Conservation (phyloP, 2,888 invertebrate genomes). For the Pegoplata infirma region DNA sequence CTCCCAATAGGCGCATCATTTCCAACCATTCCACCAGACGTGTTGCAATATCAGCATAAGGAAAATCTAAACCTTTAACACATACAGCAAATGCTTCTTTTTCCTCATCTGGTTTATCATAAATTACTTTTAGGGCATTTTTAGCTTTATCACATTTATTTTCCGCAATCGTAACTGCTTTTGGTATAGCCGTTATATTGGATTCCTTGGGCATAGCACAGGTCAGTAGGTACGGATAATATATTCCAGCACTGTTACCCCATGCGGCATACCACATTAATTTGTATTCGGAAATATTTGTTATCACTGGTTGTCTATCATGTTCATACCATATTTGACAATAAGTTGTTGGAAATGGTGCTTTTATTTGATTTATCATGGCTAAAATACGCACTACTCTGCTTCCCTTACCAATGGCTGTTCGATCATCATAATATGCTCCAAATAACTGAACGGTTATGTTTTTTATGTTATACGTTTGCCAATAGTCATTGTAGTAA, state of each 20-base stretch:
- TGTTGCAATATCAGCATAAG: conserved; percentile 88
- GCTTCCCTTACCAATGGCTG: neutral
- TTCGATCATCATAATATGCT: conserved; percentile 89
- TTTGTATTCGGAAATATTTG: conserved; percentile 90
- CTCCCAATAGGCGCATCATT: conserved; percentile 22
- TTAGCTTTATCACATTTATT: conserved; percentile 88
- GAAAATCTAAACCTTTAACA: conserved; percentile 93
- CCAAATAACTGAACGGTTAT: conserved; percentile 92
- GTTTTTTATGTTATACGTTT: conserved; percentile 75
- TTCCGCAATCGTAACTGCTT: conserved; percentile 90
- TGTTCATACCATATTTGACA: conserved; percentile 44
- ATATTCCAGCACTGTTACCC: conserved; percentile 85
- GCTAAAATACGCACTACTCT: conserved; percentile 28
- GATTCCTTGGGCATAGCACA: conserved; percentile 86
- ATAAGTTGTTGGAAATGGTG: conserved; percentile 27
- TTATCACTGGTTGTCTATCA: conserved; percentile 86
- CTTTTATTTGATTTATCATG: conserved; percentile 13
- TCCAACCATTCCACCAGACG: conserved; percentile 46
- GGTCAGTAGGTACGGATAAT: conserved; percentile 91
- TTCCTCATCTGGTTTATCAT: conserved; percentile 81
- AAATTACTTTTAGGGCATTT: conserved; percentile 88
- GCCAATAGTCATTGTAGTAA: conserved; percentile 50
- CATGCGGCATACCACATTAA: conserved; percentile 94
- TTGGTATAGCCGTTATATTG: conserved; percentile 74
- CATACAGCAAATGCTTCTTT: conserved; percentile 91